Percentiles rank a stretch among this genome's conserved stretches.
Evolutionary conservation across 1,140 invertebrate species (phyloP).

Genomic region (Eupristina koningsbergeri): DNA sequence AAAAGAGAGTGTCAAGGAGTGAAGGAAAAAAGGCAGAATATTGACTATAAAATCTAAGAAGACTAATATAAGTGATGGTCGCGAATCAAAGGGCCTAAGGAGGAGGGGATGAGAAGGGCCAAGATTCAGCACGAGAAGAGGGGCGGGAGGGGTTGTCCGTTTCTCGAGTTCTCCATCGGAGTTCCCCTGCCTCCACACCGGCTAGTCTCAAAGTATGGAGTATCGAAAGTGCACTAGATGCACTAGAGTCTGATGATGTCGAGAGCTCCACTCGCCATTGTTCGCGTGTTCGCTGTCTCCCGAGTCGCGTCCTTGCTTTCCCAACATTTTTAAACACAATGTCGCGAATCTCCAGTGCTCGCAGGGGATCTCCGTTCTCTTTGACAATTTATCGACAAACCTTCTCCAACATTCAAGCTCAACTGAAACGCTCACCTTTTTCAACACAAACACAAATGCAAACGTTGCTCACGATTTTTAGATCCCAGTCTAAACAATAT

Average conservation of each 20-base stretch:
- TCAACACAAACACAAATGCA: no score
- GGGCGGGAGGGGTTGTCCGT: not conserved
- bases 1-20: constrained; percentile 15
- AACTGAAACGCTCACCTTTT: no score
- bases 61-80: constrained; percentile 4
- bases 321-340: not conserved
- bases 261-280: constrained; percentile 18
- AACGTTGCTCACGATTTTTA: no score
- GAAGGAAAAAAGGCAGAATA: constrained; percentile 33
- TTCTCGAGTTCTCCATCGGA: not conserved
- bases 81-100: not conserved
- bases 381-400: not conserved
- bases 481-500: no score
- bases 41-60: not conserved
- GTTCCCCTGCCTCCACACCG: constrained; percentile 13
- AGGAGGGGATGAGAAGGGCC: not conserved
- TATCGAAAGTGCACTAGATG: no score
- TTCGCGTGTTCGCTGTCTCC: not conserved
- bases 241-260: constrained; percentile 3
- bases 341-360: not conserved
- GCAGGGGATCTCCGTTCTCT: not conserved
- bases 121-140: constrained; percentile 4
- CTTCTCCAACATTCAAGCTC: no score
- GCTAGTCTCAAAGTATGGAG: not conserved
- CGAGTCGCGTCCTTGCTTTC: not conserved